Evolutionary conservation across 2,888 invertebrate species (phyloP).

Genomic region (Sceliomorpha sp.): DNA sequence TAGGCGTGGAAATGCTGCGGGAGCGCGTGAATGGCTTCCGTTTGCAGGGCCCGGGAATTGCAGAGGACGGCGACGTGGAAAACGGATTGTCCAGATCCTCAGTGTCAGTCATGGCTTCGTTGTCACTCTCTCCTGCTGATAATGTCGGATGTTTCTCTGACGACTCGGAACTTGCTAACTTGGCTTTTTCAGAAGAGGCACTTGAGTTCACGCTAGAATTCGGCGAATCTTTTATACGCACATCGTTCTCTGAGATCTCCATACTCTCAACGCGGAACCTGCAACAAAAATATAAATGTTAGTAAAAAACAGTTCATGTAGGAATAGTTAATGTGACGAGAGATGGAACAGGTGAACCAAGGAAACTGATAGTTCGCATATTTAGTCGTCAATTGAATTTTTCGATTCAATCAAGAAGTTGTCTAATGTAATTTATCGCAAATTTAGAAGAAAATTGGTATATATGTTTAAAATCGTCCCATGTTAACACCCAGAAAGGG

Average conservation of each 20-base stretch:
- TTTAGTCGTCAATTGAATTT: no score
- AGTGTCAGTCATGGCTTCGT: constrained; percentile 25
- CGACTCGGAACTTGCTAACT: constrained; percentile 3
- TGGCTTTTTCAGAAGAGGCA: constrained; percentile 51
- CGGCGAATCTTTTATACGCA: constrained; percentile 71
- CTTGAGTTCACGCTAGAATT: constrained; percentile 46
- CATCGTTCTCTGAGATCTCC: constrained; percentile 75
- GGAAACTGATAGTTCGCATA: no score
- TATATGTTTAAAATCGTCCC: no score
- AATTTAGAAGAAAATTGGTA: no score
- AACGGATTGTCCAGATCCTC: constrained; percentile 44
- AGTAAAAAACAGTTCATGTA: background rate
- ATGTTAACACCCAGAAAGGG: no score
- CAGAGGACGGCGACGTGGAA: constrained; percentile 38
- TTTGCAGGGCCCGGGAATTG: constrained; percentile 21
- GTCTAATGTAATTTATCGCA: no score
- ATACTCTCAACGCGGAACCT: constrained; percentile 77
- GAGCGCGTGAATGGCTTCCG: constrained; percentile 35
- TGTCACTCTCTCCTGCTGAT: constrained; percentile 23
- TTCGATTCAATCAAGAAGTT: no score
- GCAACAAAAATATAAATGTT: constrained; percentile 18
- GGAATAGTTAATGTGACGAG: no score
- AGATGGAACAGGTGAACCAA: no score
- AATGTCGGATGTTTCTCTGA: constrained; percentile 9
- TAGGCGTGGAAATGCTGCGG: constrained; percentile 50